Evolutionary conservation across 2,797 vertebrate species (phyloP), one percentile per base, ranked within the genome.

Genomic region (Urophycis tenuis): DNA sequence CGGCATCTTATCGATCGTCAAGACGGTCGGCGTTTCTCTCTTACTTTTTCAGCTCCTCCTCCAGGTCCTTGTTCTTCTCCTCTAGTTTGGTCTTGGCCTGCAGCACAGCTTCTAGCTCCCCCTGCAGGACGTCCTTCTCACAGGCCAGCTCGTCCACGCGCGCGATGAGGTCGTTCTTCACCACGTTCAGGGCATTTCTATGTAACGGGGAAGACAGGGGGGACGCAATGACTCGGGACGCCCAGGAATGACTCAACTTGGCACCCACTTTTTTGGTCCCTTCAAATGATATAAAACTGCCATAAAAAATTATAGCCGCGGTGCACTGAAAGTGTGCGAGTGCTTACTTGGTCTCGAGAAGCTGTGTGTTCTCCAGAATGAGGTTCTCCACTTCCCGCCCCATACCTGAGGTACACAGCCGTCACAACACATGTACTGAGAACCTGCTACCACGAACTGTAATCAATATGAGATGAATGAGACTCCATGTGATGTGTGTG

Each of bases 361-460:
- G 94, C 78, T 98, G 96, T 0, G 96, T 96, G 90, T 99, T 99
- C 89, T 99, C 98, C 91, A 96, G 87, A 79, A 99, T 95, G 29
- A 99, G 95, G 88, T 99, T 98, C 81, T 98, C 98, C 81, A 99
- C 98, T 91, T 99, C 98, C 79, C 97, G 95, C 78, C 97, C 96
- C 98, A 99, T 99, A 81, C 98, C 98, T 99, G 41, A 53, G 22
- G 10, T 39, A 67, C 25, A 67, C n/a, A 67, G 60, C 9, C 2
- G 14, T 6, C 60, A 19, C 14, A 67, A 67, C n/a, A 67, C 25
- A n/a, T 39, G 3, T 39, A 6, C 41, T 67, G 60, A 67, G n/a
- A 9, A 29, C 60, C 60, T n/a, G 53, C 22, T 17, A 25, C n/a
- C 45, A 7, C 7, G 45, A 4, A 3, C 5, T 22, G 45, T 6